phyloP scores from a whole-genome alignment of 2,113 vertebrate genomes.

The Engraulis encrasicolus region DNA sequence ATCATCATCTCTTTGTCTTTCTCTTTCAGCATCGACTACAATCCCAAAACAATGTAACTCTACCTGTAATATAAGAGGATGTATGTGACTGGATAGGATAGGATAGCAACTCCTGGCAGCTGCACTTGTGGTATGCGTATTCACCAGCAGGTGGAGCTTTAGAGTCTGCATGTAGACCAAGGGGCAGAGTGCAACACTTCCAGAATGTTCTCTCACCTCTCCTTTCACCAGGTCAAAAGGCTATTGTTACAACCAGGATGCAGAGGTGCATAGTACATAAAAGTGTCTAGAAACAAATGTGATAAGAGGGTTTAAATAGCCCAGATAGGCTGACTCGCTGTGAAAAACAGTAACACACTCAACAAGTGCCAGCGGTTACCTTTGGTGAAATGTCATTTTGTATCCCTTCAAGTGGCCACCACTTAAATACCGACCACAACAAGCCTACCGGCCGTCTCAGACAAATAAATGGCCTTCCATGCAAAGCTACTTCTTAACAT shows the following conservation, averaged over 20 bases:
- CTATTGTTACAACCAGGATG: too few species aligned
- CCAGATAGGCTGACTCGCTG: too few species aligned
- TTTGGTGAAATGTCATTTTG: not conserved
- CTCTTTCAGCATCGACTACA: not conserved
- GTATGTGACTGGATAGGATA: too few species aligned
- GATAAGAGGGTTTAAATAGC: too few species aligned
- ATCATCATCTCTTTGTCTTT: not conserved
- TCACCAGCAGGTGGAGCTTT: slow-evolving; percentile 54
- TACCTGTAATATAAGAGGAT: not conserved
- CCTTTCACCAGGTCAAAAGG: not conserved
- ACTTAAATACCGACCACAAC: not conserved
- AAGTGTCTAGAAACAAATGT: too few species aligned
- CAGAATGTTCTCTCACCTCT: slow-evolving; percentile 47
- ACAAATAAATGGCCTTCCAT: not conserved
- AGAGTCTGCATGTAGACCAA: slow-evolving; percentile 18
- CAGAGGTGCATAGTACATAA: too few species aligned
- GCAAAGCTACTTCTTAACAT: not conserved
- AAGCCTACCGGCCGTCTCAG: not conserved
- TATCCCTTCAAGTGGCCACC: too few species aligned
- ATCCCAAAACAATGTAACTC: not conserved
- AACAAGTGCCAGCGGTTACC: not conserved
- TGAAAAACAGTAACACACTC: not conserved
- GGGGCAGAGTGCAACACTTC: not conserved
- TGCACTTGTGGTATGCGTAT: not conserved
- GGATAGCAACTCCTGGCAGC: not conserved